Evolutionary conservation across 2,113 vertebrate genomes (phyloP).

Genomic region (Archilochus colubris): DNA sequence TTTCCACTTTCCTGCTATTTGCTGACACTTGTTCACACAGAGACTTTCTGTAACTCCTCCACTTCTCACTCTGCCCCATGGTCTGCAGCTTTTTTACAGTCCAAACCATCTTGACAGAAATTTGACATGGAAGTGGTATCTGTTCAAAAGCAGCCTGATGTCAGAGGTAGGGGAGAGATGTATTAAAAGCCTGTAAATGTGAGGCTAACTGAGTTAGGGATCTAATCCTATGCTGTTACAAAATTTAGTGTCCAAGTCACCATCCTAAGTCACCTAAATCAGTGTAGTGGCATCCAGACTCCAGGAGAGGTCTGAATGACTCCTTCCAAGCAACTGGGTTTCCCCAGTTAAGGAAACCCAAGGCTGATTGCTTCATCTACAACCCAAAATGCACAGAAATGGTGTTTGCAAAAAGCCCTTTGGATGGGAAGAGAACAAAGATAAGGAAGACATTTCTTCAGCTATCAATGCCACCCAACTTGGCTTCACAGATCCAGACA

Average conservation of each 20-base stretch:
- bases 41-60: background rate
- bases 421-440: background rate
- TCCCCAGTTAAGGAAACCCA: background rate
- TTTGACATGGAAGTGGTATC: background rate
- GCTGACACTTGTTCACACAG: background rate
- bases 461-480: background rate
- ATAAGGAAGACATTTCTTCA: background rate
- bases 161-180: background rate
- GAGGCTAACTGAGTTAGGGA: background rate
- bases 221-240: background rate
- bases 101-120: background rate
- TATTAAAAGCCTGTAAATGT: slow-evolving; percentile 6
- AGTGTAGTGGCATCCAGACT: background rate
- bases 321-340: background rate
- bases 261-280: background rate
- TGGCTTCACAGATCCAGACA: background rate
- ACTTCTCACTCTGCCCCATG: background rate
- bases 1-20: background rate
- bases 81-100: background rate
- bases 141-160: background rate
- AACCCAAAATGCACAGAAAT: background rate
- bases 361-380: background rate
- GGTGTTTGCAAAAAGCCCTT: background rate
- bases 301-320: background rate
- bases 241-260: background rate